A percentile compares a stretch with the other conserved stretches of the same genome.
Conservation (phyloP, 2,113 vertebrate species). For the Eidolon helvum region DNA sequence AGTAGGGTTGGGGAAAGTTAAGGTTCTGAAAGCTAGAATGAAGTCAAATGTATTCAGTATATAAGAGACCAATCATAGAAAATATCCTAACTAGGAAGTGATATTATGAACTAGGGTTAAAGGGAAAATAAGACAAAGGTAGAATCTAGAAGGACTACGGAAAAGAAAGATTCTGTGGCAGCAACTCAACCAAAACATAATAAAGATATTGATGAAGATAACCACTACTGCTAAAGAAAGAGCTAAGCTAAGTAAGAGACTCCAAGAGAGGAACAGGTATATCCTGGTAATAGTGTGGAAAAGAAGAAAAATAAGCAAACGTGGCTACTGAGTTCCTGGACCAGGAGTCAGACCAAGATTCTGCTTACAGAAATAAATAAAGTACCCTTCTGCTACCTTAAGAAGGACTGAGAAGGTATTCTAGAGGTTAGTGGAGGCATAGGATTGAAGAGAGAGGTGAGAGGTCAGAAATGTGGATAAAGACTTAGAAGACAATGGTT, state of each 20-base stretch:
- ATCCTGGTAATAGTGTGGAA: background rate
- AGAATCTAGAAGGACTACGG: background rate
- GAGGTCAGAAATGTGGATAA: background rate
- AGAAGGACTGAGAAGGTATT: background rate
- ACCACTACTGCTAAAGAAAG: background rate
- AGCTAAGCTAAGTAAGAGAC: background rate
- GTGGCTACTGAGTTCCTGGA: accelerated
- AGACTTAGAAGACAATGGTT: background rate
- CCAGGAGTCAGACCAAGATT: background rate
- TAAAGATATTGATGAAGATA: background rate
- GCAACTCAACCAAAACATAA: background rate
- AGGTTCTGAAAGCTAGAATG: background rate
- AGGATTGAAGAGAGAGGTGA: background rate
- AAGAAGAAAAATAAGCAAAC: background rate
- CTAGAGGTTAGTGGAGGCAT: background rate
- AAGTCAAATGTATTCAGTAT: background rate
- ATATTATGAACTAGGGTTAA: background rate
- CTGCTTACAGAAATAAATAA: background rate
- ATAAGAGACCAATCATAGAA: background rate
- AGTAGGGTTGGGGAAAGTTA: background rate
- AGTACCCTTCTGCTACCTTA: background rate
- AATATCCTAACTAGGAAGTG: background rate
- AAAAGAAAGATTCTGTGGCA: background rate
- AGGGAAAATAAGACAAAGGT: background rate
- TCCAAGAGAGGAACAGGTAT: background rate